These are phyloP conservation scores for Ophioninae sp. DNA, from an alignment of 2,888 invertebrate genomes.

Conservation along the genomic window DNA sequence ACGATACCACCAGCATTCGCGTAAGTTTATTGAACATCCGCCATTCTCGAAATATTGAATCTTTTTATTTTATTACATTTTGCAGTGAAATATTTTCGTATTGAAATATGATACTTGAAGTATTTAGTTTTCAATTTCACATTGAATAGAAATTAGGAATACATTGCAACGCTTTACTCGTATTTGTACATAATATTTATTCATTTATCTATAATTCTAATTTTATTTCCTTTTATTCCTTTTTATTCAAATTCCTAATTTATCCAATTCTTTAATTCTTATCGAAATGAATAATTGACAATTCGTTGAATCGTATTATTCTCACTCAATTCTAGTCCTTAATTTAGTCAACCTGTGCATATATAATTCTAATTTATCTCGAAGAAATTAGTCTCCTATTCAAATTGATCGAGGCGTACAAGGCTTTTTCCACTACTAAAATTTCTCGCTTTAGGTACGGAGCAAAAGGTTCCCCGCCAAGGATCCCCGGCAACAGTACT, in stretches of 20 bases:
- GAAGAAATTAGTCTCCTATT: neutral
- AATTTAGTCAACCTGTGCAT: neutral
- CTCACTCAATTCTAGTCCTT: neutral
- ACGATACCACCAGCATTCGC: constrained; percentile 92
- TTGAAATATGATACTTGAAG: too few relatives aligned
- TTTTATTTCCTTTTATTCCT: neutral
- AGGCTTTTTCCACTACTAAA: neutral
- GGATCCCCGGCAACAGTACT: constrained; percentile 93
- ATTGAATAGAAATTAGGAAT: too few relatives aligned
- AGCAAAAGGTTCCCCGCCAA: constrained; percentile 89
- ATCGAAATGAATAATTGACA: neutral
- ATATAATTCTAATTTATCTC: neutral
- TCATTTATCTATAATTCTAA: neutral
- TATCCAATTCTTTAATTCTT: neutral
- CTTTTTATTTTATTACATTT: too few relatives aligned
- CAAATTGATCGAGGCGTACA: constrained; percentile 1
- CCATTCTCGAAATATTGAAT: neutral
- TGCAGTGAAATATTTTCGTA: too few relatives aligned
- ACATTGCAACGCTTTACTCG: too few relatives aligned
- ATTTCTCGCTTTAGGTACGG: constrained; percentile 84
- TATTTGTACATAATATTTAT: too few relatives aligned
- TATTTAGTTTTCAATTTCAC: too few relatives aligned
- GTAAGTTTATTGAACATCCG: constrained; percentile 83
- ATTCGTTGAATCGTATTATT: neutral
- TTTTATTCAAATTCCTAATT: neutral